A percentile compares a stretch with the other conserved stretches of the same genome.
These are phyloP conservation scores for Myiozetetes cayanensis DNA, from an alignment of 2,113 vertebrate genomes.

Conservation along the genomic window DNA sequence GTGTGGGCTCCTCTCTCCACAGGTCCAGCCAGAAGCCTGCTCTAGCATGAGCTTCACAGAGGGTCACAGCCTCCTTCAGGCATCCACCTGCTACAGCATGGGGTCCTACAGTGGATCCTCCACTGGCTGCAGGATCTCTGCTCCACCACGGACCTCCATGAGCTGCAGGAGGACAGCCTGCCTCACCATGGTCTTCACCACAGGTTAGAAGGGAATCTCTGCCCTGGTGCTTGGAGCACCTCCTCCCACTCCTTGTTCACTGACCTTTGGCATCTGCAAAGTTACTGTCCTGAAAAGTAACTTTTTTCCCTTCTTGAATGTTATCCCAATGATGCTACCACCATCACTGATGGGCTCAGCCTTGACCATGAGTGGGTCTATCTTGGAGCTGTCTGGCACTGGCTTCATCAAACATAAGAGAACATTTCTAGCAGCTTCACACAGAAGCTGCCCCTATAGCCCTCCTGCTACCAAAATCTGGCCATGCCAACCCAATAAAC, in stretches of 20 bases:
- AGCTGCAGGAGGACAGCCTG: not conserved
- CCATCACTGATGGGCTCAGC: not conserved
- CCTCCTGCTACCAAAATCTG: not conserved
- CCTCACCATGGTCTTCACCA: not conserved
- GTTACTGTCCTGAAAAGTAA: not conserved
- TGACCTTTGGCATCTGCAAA: not conserved
- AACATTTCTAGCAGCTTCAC: not conserved
- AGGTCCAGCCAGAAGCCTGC: not conserved
- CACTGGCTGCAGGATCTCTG: not conserved
- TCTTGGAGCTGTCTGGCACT: not conserved
- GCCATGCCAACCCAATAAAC: not conserved
- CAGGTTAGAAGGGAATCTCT: not conserved
- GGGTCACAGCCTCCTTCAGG: fast-evolving
- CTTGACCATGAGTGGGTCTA: not conserved
- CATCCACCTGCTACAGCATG: not conserved
- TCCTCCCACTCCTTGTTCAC: not conserved
- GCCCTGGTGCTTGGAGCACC: not conserved
- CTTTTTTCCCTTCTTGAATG: not conserved
- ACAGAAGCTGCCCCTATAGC: not conserved
- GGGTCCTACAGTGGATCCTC: too few relatives aligned
- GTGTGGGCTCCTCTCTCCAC: not conserved
- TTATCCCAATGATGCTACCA: not conserved
- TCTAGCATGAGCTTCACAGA: not conserved
- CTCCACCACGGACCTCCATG: not conserved
- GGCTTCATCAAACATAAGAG: not conserved